These are phyloP conservation scores for Balearica regulorum DNA, from an alignment of 2,797 vertebrate species.

Conservation along the genomic window DNA sequence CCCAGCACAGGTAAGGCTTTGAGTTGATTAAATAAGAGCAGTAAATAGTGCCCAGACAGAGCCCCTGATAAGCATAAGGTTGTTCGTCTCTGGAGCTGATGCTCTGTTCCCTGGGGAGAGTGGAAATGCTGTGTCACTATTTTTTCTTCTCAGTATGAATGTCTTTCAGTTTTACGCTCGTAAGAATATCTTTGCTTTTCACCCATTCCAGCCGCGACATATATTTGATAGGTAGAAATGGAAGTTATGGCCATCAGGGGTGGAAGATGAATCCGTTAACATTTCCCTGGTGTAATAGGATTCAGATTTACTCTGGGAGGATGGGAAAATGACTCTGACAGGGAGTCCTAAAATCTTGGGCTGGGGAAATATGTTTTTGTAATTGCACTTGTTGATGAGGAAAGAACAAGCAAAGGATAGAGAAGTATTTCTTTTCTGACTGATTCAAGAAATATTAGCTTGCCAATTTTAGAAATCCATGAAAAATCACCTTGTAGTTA, in stretches of 20 bases:
- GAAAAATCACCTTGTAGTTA: slow-evolving; percentile 53
- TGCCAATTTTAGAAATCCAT: slow-evolving; percentile 34
- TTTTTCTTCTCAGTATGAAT: not conserved
- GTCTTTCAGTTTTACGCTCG: not conserved
- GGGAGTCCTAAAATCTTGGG: not conserved
- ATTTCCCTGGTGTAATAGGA: not conserved
- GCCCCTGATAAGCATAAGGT: not conserved
- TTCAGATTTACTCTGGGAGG: slow-evolving; percentile 16
- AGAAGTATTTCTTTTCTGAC: not conserved
- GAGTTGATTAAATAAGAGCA: not conserved
- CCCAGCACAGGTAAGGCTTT: not conserved
- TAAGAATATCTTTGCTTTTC: slow-evolving; percentile 13
- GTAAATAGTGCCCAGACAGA: not conserved
- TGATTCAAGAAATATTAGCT: slow-evolving; percentile 28
- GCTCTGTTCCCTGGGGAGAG: not conserved
- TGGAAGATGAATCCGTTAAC: slow-evolving; percentile 11
- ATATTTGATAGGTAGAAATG: slow-evolving; percentile 1
- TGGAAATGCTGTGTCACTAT: not conserved
- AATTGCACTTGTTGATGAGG: slow-evolving; percentile 50
- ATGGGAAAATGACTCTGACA: slow-evolving; percentile 31
- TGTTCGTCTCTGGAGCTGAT: not conserved
- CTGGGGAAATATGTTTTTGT: slow-evolving; percentile 32
- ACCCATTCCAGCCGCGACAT: not conserved
- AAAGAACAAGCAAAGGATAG: slow-evolving; percentile 27
- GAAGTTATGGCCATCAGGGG: not conserved